These are phyloP conservation scores for Montifringilla adamsi DNA, from an alignment of 2,113 vertebrate species.

Conservation along the genomic window DNA sequence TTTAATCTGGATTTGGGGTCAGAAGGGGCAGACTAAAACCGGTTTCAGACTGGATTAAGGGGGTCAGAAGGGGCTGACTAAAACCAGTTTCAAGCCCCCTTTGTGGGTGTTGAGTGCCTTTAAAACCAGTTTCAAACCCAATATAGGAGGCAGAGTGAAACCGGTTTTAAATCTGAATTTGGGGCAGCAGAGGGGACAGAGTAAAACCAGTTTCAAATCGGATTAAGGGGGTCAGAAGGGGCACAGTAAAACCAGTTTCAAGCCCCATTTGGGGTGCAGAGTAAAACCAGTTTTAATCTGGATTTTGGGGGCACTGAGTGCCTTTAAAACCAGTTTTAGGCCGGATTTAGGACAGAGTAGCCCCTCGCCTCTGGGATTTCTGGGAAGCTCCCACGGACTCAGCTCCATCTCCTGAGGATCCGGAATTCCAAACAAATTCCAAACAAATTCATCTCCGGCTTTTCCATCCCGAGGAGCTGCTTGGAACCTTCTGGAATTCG, in stretches of 20 bases:
- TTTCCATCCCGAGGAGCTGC: not conserved
- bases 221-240: too few relatives aligned
- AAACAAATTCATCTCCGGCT: not conserved
- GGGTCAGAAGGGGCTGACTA: not conserved
- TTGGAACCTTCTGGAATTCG: not conserved
- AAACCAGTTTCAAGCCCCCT: not conserved
- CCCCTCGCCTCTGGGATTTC: not conserved
- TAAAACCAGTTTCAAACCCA: not conserved
- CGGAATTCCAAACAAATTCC: not conserved
- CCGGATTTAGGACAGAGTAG: not conserved
- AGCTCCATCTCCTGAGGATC: not conserved
- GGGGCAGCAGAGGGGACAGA: too few relatives aligned
- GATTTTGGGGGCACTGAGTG: too few relatives aligned
- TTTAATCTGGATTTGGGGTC: accelerated
- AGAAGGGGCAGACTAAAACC: not conserved
- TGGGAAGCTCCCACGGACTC: not conserved
- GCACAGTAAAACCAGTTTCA: not conserved
- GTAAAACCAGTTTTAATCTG: too few relatives aligned
- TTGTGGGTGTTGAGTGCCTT: not conserved
- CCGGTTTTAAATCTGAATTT: too few relatives aligned
- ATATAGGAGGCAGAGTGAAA: too few relatives aligned
- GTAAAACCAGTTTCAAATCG: too few relatives aligned
- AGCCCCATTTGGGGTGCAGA: accelerated
- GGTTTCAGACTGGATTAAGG: not conserved
- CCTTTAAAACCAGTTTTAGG: too few relatives aligned